A percentile compares a stretch with the other conserved stretches of the same genome.
phyloP scores from a whole-genome alignment of 2,797 vertebrate genomes.

The Aratinga solstitialis region DNA sequence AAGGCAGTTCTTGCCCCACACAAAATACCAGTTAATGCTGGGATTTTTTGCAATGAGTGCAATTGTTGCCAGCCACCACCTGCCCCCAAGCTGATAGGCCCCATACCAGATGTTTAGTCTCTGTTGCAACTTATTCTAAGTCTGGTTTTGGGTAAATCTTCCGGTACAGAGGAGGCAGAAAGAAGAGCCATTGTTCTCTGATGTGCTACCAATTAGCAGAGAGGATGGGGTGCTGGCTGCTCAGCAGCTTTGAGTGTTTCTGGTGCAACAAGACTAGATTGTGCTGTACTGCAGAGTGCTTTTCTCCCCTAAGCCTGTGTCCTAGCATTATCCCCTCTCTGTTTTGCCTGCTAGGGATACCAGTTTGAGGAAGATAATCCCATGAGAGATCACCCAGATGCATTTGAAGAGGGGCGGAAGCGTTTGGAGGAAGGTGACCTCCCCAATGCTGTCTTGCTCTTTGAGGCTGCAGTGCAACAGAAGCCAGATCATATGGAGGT shows the following conservation, averaged over 20 bases:
- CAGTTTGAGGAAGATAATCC: conserved; percentile 97
- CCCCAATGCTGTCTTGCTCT: conserved; percentile 93
- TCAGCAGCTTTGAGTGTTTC: background rate
- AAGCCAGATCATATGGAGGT: conserved; percentile 95
- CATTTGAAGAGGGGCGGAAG: conserved; percentile 90
- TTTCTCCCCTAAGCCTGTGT: background rate
- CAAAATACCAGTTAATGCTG: background rate
- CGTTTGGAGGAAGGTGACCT: conserved; percentile 93
- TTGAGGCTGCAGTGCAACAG: conserved; percentile 93
- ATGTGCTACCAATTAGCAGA: background rate
- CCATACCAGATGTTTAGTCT: background rate
- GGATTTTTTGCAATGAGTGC: background rate
- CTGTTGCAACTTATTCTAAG: background rate
- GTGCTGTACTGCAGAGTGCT: background rate
- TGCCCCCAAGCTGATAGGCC: background rate
- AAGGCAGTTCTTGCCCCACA: background rate
- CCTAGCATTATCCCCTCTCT: background rate
- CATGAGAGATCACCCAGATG: conserved; percentile 88
- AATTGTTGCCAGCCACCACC: rapidly evolving
- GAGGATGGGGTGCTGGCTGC: background rate
- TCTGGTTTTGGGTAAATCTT: background rate
- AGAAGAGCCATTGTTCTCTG: background rate
- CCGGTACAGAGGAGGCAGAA: background rate
- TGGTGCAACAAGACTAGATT: background rate
- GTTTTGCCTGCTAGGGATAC: conserved; percentile 84